phyloP scores from a whole-genome alignment of 2,113 vertebrate species.

The Corythaixoides concolor region DNA sequence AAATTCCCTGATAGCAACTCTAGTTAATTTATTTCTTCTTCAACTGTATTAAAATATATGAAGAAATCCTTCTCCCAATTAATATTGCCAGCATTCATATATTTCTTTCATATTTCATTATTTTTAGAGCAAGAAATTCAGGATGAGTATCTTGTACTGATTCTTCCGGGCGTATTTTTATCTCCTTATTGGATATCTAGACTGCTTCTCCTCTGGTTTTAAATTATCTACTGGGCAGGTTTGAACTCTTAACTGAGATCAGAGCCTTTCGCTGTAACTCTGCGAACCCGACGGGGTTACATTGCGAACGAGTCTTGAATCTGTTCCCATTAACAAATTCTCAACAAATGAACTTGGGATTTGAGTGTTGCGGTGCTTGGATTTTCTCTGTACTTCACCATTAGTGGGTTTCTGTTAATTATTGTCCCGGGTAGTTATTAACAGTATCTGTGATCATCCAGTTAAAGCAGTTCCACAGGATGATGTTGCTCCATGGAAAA shows the following conservation, averaged over 20 bases:
- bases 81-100: not conserved
- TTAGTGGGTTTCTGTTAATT: not conserved
- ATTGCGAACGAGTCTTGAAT: not conserved
- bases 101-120: accelerated
- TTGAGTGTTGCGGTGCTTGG: not conserved
- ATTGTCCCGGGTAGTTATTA: not conserved
- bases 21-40: not conserved
- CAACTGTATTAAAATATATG: not conserved
- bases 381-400: accelerated
- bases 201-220: not conserved
- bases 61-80: not conserved
- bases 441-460: too few species aligned
- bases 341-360: not conserved
- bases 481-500: not conserved
- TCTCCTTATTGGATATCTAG: not conserved
- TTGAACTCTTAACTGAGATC: not conserved
- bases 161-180: not conserved
- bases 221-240: not conserved
- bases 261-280: not conserved
- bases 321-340: not conserved
- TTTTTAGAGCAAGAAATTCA: not conserved
- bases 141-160: not conserved
- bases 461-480: not conserved
- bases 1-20: not conserved
- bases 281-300: not conserved